phyloP scores from a whole-genome alignment of 2,113 vertebrate species.

The Cercocebus atys region DNA sequence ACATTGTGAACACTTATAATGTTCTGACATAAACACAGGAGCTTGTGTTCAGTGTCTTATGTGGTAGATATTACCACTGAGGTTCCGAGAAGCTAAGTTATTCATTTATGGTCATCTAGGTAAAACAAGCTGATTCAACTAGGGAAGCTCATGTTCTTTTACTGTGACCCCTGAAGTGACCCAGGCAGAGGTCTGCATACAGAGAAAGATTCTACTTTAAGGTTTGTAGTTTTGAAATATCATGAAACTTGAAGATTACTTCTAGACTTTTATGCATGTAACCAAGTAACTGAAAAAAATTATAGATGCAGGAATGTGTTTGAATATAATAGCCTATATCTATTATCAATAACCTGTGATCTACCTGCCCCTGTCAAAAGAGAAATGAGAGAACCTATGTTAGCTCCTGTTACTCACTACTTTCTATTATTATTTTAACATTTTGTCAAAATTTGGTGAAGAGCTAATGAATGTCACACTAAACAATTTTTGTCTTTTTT shows the following conservation, averaged over 20 bases:
- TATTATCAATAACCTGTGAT: background rate
- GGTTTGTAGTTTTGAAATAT: background rate
- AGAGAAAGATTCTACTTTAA: background rate
- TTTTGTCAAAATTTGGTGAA: background rate
- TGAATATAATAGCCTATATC: background rate
- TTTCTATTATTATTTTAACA: background rate
- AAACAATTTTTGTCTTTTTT: background rate
- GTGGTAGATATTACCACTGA: background rate
- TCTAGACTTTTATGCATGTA: background rate
- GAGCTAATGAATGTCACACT: background rate
- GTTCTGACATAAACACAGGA: background rate
- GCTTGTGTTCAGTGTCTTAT: background rate
- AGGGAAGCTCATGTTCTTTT: background rate
- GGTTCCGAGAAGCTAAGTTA: background rate
- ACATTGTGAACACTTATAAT: background rate
- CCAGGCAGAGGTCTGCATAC: background rate
- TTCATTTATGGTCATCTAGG: background rate
- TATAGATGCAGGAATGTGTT: background rate
- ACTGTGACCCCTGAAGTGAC: too few species aligned
- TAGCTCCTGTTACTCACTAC: background rate
- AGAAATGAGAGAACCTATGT: background rate
- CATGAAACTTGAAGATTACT: background rate
- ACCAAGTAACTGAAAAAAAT: background rate
- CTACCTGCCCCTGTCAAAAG: background rate
- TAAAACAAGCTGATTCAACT: background rate